A percentile compares a stretch with the other conserved stretches of the same genome.
phyloP scores from a whole-genome alignment of 2,113 vertebrate genomes.

The Caloenas nicobarica region DNA sequence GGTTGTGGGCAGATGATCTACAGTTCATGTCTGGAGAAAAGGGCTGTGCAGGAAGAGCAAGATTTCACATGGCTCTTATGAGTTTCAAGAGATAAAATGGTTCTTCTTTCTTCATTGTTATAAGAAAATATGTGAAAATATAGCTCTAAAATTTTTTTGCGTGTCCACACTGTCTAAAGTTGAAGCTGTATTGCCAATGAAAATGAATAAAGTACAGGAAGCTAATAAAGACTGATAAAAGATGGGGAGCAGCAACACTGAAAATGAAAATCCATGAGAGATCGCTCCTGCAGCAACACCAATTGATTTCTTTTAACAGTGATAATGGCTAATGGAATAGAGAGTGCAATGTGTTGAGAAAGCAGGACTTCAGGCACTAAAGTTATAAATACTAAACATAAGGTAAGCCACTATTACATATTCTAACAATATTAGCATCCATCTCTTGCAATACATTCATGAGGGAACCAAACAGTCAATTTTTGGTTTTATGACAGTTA shows the following conservation, averaged over 20 bases:
- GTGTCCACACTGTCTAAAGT: not conserved
- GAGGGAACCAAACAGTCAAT: not conserved
- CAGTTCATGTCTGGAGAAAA: fast-evolving
- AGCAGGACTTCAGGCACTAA: not conserved
- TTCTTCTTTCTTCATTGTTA: not conserved
- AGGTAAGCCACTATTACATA: not conserved
- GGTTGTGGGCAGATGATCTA: not conserved
- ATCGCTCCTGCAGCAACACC: not conserved
- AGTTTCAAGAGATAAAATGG: not conserved
- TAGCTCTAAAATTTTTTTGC: not conserved
- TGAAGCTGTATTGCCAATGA: not conserved
- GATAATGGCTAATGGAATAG: not conserved
- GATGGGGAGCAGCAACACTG: not conserved
- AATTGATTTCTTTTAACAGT: not conserved
- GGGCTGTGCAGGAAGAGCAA: not conserved
- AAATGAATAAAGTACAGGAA: not conserved
- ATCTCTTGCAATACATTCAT: not conserved
- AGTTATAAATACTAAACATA: not conserved
- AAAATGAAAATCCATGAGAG: not conserved
- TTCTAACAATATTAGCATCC: not conserved
- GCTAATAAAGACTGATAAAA: conserved; percentile 1
- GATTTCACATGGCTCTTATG: not conserved
- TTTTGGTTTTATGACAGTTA: not conserved
- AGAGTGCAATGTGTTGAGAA: not conserved
- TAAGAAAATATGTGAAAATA: not conserved